These are phyloP conservation scores for Moxostoma hubbsi DNA, from an alignment of 2,797 vertebrate genomes.

Conservation along the genomic window DNA sequence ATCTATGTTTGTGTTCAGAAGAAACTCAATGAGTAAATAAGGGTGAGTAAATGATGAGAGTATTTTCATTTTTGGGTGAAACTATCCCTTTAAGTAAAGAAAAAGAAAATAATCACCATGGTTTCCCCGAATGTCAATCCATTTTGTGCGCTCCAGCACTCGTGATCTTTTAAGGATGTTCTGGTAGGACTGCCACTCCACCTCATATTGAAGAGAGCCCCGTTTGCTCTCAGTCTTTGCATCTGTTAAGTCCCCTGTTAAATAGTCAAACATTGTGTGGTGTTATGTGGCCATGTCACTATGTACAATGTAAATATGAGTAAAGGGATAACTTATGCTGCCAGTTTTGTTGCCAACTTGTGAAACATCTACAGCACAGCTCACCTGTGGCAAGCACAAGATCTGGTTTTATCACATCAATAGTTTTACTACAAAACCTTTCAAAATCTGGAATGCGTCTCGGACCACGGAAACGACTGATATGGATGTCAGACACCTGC, in stretches of 20 bases:
- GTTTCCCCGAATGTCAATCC: constrained; percentile 97
- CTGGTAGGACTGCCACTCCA: constrained; percentile 95
- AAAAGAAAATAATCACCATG: constrained; percentile 81
- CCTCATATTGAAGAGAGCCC: constrained; percentile 91
- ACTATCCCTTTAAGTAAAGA: neutral
- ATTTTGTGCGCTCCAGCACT: constrained; percentile 92
- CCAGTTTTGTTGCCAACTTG: neutral
- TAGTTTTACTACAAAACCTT: constrained; percentile 91
- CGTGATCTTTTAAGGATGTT: constrained; percentile 88
- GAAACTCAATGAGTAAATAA: too few relatives aligned
- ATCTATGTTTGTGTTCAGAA: too few relatives aligned
- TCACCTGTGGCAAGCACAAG: constrained; percentile 95
- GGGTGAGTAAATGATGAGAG: too few relatives aligned
- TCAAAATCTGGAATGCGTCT: constrained; percentile 87
- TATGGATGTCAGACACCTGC: constrained; percentile 97
- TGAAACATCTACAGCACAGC: neutral
- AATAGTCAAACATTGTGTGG: constrained; percentile 19
- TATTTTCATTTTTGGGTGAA: too few relatives aligned
- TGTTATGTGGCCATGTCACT: neutral
- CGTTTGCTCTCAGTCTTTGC: constrained; percentile 90
- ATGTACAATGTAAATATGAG: neutral
- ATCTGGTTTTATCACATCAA: constrained; percentile 87
- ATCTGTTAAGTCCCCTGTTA: constrained; percentile 92
- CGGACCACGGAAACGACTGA: constrained; percentile 90
- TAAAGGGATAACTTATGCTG: neutral